phyloP scores from a whole-genome alignment of 2,888 invertebrate genomes.

The Portevinia maculata region DNA sequence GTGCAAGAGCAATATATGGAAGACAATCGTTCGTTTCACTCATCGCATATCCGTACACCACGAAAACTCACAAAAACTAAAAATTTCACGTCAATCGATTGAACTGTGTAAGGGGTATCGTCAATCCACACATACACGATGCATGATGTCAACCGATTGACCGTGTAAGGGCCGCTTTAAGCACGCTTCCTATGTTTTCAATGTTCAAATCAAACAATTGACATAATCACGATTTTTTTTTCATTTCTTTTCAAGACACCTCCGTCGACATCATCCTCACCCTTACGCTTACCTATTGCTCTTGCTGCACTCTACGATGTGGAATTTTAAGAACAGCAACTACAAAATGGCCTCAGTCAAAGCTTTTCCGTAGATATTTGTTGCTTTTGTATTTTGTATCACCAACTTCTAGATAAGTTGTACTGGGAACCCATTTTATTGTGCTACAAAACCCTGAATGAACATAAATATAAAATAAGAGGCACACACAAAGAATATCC shows the following conservation, averaged over 20 bases:
- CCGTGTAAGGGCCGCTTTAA: not conserved
- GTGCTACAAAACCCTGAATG: constrained; percentile 22
- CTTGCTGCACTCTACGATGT: not conserved
- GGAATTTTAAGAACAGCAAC: constrained; percentile 41
- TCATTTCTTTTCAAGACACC: constrained; percentile 28
- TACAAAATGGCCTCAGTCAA: constrained; percentile 4
- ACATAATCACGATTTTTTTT: constrained; percentile 46
- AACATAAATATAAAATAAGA: constrained; percentile 53
- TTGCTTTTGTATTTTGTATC: not conserved
- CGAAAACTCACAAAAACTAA: too few relatives aligned
- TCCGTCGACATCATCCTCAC: constrained; percentile 37
- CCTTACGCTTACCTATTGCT: not conserved
- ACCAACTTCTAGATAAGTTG: not conserved
- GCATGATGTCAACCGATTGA: constrained; percentile 2
- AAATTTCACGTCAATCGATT: too few relatives aligned
- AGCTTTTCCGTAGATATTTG: constrained; percentile 37
- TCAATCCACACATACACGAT: too few relatives aligned
- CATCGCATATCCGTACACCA: too few relatives aligned
- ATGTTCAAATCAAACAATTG: constrained; percentile 3
- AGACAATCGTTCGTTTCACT: too few relatives aligned
- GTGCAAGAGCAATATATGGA: too few relatives aligned
- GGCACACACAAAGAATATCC: constrained; percentile 17
- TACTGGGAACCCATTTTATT: constrained; percentile 47
- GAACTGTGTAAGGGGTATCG: too few relatives aligned
- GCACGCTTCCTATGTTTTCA: not conserved